phyloP scores from a whole-genome alignment of 2,888 invertebrate genomes.

The Nematopogon swammerdamellus region DNA sequence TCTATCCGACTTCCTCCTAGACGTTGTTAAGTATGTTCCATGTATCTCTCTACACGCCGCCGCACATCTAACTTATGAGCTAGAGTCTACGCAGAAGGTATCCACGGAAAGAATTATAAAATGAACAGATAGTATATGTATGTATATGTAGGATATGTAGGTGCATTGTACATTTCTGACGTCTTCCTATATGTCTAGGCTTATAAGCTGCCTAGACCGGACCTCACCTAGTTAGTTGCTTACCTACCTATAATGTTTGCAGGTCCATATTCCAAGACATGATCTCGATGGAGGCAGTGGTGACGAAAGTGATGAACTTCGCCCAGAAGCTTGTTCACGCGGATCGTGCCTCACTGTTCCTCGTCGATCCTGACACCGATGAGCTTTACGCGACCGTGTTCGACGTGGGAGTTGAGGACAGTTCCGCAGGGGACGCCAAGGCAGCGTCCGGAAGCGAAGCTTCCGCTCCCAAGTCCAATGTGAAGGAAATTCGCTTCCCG shows the following conservation, averaged over 20 bases:
- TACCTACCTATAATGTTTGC: too few species aligned
- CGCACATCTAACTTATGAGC: background rate
- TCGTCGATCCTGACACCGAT: constrained; percentile 68
- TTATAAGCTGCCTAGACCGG: too few species aligned
- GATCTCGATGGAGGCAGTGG: constrained; percentile 77
- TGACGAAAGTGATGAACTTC: constrained; percentile 80
- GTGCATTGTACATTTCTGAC: too few species aligned
- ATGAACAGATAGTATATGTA: background rate
- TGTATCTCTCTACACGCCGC: constrained; percentile 23
- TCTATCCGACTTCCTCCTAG: constrained; percentile 72
- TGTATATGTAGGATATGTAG: too few species aligned
- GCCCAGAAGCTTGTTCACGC: constrained; percentile 79
- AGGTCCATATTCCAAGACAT: constrained; percentile 88
- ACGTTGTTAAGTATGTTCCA: constrained; percentile 82
- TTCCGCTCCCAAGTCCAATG: constrained; percentile 24
- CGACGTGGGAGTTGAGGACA: constrained; percentile 60
- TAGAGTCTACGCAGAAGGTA: background rate
- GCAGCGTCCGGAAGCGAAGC: constrained; percentile 16
- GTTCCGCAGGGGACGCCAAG: constrained; percentile 18
- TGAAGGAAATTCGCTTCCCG: constrained; percentile 64
- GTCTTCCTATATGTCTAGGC: too few species aligned
- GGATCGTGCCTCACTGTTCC: constrained; percentile 79
- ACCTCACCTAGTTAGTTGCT: too few species aligned
- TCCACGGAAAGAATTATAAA: background rate
- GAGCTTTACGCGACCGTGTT: constrained; percentile 83